Evolutionary conservation across 2,113 vertebrate species (phyloP), one percentile per base, ranked within the genome.

Genomic region (Otus sunia): DNA sequence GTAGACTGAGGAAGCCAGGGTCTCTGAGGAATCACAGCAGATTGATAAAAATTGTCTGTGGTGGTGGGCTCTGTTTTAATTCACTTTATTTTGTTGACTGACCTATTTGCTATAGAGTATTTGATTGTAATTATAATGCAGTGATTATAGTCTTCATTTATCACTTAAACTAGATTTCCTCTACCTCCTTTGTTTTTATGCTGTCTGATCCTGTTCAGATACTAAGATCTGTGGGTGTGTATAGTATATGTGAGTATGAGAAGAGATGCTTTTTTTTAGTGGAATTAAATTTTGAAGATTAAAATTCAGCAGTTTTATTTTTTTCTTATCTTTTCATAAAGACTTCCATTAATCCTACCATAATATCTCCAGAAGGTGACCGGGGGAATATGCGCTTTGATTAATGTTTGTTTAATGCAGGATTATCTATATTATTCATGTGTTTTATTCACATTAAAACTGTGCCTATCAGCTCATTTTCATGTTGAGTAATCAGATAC

Each of bases 341-440:
- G 94, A 56, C 88, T 97, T 97, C 91, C 96, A 96, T 97, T 96
- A 97, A 96, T 97, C 92, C 75, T 97, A 49, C 92, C 73, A 6
- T 89, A 94, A 92, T 90, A 85, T 95, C 91, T 97, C 86, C 64
- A 84, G 95, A 97, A 97, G 87, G 90, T 97, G 97, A 96, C 96
- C 52, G 39, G 84, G 75, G 74, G 80, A 96, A 97, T 96, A 88
- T 52, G 88, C 1, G 2, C 67, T 93, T 92, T 97, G 97, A 97
- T 98, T 97, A 97, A 98, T 97, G 86, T 97, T 97, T 98, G 90
- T 94, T 98, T 97, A 97, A 96, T 95, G 49, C 68, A 83, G 86
- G 96, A 97, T 97, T 96, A 95, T 86, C 92, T 88, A 49, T 96
- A 95, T 97, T 98, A 94, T 96, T 95, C 88, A 92, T 95, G 90